phyloP scores from a whole-genome alignment of 2,797 vertebrate species.

The Oreochromis grahami region DNA sequence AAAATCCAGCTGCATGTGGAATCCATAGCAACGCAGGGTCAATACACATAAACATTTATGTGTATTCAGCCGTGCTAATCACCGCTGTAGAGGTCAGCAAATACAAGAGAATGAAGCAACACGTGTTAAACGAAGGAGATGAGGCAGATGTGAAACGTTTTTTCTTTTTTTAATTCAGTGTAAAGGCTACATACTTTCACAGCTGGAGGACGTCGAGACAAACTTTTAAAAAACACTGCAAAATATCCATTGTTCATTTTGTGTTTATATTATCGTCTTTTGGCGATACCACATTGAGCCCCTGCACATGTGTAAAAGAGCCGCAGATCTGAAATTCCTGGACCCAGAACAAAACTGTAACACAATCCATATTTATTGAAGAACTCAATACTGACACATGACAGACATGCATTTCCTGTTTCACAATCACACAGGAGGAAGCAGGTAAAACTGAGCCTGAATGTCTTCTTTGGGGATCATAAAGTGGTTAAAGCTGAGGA shows the following conservation, averaged over 20 bases:
- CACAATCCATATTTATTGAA: not conserved
- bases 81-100: not conserved
- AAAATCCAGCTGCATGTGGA: not conserved
- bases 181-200: not conserved
- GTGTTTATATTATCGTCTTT: not conserved
- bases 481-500: not conserved
- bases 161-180: not conserved
- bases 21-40: not conserved
- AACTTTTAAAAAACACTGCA: not conserved
- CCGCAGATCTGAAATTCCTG: accelerated
- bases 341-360: not conserved
- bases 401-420: not conserved
- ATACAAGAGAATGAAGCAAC: not conserved
- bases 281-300: not conserved
- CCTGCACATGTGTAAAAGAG: not conserved
- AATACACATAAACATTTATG: not conserved
- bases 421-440: not conserved
- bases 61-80: not conserved
- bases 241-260: not conserved
- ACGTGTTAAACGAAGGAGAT: not conserved
- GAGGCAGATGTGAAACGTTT: not conserved
- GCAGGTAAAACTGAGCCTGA: not conserved
- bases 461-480: not conserved
- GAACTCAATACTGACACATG: not conserved
- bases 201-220: not conserved